These are phyloP conservation scores for Chloroceryle amazona DNA, from an alignment of 2,797 vertebrate species.

Conservation along the genomic window DNA sequence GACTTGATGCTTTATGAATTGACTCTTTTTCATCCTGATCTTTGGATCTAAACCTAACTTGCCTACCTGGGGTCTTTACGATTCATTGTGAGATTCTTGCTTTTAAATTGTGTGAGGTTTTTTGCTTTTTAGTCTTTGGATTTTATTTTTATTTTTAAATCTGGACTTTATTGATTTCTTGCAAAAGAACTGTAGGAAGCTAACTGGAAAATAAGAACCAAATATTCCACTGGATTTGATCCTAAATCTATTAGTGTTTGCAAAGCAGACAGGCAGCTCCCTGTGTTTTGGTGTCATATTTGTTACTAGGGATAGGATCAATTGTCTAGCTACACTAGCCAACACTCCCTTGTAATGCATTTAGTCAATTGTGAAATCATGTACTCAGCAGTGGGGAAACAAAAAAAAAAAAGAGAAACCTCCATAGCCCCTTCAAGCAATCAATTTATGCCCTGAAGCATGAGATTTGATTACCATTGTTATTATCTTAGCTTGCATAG, in stretches of 20 bases:
- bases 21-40: background rate
- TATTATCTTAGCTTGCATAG: slow-evolving; percentile 59
- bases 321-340: slow-evolving; percentile 16
- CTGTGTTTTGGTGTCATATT: background rate
- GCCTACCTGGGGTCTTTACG: background rate
- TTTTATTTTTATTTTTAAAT: background rate
- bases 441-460: slow-evolving; percentile 63
- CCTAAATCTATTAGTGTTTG: background rate
- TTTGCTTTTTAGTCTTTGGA: background rate
- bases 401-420: slow-evolving; percentile 20
- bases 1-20: background rate
- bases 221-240: slow-evolving; percentile 1
- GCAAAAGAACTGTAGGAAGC: background rate
- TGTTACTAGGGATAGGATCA: slow-evolving; percentile 26
- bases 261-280: background rate
- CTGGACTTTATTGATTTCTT: background rate
- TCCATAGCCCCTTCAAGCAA: slow-evolving; percentile 47
- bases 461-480: slow-evolving; percentile 64
- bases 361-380: slow-evolving; percentile 55
- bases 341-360: slow-evolving; percentile 9
- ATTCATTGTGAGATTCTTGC: background rate
- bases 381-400: background rate
- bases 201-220: background rate
- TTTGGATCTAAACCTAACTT: background rate
- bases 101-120: background rate